These are phyloP conservation scores for Diorhabda sublineata DNA, from an alignment of 1,140 invertebrate species.

Conservation along the genomic window DNA sequence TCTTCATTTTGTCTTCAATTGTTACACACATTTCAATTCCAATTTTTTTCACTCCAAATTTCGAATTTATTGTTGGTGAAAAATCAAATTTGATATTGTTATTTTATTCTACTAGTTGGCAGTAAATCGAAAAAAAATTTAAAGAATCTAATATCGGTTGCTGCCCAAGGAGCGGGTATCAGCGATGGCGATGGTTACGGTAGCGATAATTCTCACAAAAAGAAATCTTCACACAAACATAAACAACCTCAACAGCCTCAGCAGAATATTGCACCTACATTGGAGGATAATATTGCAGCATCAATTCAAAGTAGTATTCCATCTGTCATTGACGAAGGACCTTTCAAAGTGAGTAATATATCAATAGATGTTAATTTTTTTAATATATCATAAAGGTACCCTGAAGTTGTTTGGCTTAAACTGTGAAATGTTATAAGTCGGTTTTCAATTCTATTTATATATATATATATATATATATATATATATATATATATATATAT, in stretches of 20 bases:
- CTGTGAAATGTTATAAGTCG: too few species aligned
- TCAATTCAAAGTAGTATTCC: conserved; percentile 47
- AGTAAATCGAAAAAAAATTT: conserved; percentile 28
- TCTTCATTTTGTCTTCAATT: too few species aligned
- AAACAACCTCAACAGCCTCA: conserved; percentile 25
- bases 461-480: too few species aligned
- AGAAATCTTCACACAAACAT: conserved; percentile 29
- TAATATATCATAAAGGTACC: too few species aligned
- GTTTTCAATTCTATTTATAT: too few species aligned
- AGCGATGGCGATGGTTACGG: conserved; percentile 36
- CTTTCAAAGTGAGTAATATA: conserved; percentile 51
- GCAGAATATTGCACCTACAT: conserved; percentile 31
- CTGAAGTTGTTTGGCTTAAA: too few species aligned
- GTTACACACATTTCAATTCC: too few species aligned
- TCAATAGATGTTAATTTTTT: too few species aligned
- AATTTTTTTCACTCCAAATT: too few species aligned
- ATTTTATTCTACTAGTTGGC: conserved; percentile 15
- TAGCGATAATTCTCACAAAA: conserved; percentile 25
- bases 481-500: too few species aligned
- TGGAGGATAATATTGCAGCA: conserved; percentile 52
- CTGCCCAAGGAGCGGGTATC: conserved; percentile 53
- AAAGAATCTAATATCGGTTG: conserved; percentile 47
- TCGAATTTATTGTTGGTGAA: too few species aligned
- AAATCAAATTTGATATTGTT: neutral
- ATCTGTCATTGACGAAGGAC: conserved; percentile 49